Conservation (phyloP, 2,797 vertebrate species). For the Hemibagrus guttatus region DNA sequence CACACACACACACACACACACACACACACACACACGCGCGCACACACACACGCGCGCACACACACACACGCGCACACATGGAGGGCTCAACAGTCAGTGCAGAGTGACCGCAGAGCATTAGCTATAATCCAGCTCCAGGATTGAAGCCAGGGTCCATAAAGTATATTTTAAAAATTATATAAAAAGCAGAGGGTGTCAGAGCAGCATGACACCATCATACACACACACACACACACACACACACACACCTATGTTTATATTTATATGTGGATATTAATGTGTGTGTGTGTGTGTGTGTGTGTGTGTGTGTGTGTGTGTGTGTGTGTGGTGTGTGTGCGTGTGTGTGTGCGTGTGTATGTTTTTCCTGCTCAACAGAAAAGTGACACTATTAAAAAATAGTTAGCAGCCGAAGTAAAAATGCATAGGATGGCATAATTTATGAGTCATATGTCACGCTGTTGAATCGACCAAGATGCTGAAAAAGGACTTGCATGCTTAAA, state of each 20-base stretch:
- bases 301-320: slow-evolving; percentile 3
- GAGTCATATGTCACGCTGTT: not conserved
- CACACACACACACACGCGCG: slow-evolving; percentile 42
- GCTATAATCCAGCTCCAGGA: slow-evolving; percentile 55
- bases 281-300: slow-evolving; percentile 7
- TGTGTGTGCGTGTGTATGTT: not conserved
- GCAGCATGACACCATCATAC: slow-evolving; percentile 42
- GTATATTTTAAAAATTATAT: slow-evolving; percentile 54
- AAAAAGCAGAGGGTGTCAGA: slow-evolving; percentile 50
- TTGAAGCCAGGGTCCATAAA: slow-evolving; percentile 59
- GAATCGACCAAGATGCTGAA: not conserved
- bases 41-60: slow-evolving; percentile 31
- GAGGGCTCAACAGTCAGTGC: slow-evolving; percentile 33
- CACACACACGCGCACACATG: slow-evolving; percentile 40
- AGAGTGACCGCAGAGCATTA: slow-evolving; percentile 35
- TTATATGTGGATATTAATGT: not conserved
- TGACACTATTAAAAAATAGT: too few relatives aligned
- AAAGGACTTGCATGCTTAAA: not conserved
- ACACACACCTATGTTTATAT: slow-evolving; percentile 39
- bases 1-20: slow-evolving; percentile 29
- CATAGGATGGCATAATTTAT: not conserved
- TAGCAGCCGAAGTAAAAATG: not conserved
- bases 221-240: slow-evolving; percentile 30
- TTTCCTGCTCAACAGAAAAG: too few relatives aligned
- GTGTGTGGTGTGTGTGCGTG: slow-evolving; percentile 10